phyloP scores from a whole-genome alignment of 2,888 invertebrate genomes.

The Proisotoma minuta region DNA sequence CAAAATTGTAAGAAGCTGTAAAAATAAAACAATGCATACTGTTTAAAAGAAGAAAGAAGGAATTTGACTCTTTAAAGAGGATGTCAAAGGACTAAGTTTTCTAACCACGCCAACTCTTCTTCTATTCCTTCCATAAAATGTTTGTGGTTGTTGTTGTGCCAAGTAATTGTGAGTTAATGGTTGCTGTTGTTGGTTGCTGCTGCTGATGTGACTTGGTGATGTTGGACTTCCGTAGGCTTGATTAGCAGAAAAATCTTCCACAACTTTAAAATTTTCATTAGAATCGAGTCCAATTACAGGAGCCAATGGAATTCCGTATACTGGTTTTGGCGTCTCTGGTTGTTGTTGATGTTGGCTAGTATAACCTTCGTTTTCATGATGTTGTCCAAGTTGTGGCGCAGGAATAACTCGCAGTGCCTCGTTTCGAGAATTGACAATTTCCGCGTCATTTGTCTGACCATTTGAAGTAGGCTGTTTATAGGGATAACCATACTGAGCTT shows the following conservation, averaged over 20 bases:
- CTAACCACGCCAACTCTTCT: background rate
- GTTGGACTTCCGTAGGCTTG: background rate
- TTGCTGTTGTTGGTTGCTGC: background rate
- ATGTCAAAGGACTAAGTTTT: slow-evolving; percentile 4
- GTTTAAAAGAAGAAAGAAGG: background rate
- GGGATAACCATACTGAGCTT: background rate
- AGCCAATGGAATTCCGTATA: slow-evolving; percentile 44
- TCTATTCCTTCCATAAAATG: slow-evolving; percentile 4
- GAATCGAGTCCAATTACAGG: slow-evolving; percentile 41
- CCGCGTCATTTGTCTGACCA: background rate
- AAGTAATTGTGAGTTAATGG: slow-evolving; percentile 14
- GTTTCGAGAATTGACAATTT: background rate
- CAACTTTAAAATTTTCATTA: slow-evolving; percentile 19
- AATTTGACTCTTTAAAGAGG: too few species aligned
- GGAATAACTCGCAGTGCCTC: background rate
- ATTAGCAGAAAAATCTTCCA: background rate
- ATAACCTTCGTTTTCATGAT: background rate
- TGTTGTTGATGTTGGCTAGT: slow-evolving; percentile 5
- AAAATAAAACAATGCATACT: too few species aligned
- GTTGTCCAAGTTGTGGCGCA: background rate
- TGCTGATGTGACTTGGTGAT: slow-evolving; percentile 12
- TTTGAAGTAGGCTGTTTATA: background rate
- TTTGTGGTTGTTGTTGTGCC: background rate
- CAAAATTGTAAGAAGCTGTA: too few species aligned
- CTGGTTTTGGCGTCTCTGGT: slow-evolving; percentile 27